phyloP scores from a whole-genome alignment of 2,113 vertebrate genomes.

The Crotalus helleri region DNA sequence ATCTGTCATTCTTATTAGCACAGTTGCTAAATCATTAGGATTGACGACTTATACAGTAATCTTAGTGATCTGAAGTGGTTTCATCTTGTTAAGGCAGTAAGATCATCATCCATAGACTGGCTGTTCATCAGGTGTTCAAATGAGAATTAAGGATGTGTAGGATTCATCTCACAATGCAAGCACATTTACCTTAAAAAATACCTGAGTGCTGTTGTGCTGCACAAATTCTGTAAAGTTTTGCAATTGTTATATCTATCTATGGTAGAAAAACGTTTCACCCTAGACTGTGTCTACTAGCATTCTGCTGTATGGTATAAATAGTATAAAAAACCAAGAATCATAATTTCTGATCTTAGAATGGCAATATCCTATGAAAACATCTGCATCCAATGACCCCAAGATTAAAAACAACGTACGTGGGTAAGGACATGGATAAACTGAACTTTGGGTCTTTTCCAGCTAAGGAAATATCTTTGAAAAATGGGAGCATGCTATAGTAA shows the following conservation, averaged over 20 bases:
- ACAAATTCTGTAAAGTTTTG: not conserved
- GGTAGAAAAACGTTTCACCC: not conserved
- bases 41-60: not conserved
- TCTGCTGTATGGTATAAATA: not conserved
- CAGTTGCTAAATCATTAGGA: not conserved
- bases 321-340: not conserved
- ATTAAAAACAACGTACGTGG: not conserved
- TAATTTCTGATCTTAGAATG: not conserved
- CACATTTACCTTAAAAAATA: not conserved
- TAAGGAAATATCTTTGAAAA: not conserved
- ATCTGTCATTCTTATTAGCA: not conserved
- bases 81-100: not conserved
- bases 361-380: not conserved
- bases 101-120: not conserved
- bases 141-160: not conserved
- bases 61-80: not conserved
- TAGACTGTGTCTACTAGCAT: not conserved
- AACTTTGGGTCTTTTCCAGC: not conserved
- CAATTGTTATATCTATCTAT: not conserved
- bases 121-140: not conserved
- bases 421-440: not conserved
- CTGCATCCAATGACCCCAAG: not conserved
- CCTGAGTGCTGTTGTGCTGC: not conserved
- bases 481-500: not conserved
- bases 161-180: not conserved